These are phyloP conservation scores for Balanococcus diminutus DNA, from an alignment of 2,888 invertebrate genomes.

Conservation along the genomic window DNA sequence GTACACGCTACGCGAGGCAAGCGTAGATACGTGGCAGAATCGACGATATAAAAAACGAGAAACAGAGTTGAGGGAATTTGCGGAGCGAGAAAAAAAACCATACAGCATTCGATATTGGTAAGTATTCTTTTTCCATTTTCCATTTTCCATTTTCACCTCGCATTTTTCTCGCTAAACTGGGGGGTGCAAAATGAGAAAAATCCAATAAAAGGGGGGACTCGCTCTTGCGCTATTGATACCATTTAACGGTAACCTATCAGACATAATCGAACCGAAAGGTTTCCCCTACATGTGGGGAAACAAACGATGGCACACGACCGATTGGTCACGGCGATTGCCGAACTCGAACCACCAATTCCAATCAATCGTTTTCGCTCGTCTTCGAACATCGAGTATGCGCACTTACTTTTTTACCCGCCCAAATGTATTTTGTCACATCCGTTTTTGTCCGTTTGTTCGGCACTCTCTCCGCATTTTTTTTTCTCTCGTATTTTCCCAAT, in stretches of 20 bases:
- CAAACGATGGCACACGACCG: constrained; percentile 48
- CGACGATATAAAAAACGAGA: neutral
- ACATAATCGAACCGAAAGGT: constrained; percentile 45
- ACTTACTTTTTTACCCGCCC: constrained; percentile 31
- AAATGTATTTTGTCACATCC: constrained; percentile 38
- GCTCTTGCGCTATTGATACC: constrained; percentile 53
- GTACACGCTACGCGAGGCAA: neutral
- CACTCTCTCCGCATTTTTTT: constrained; percentile 7
- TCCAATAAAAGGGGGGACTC: constrained; percentile 42
- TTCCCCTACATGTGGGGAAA: constrained; percentile 41
- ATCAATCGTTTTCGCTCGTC: constrained; percentile 50
- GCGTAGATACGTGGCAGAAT: neutral
- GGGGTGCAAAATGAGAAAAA: constrained; percentile 24
- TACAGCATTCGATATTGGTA: constrained; percentile 5
- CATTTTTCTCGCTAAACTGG: constrained; percentile 4
- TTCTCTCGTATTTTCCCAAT: neutral
- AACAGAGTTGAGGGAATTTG: neutral
- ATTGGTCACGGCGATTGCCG: constrained; percentile 54
- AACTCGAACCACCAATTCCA: constrained; percentile 52
- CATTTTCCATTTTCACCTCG: constrained; percentile 33
- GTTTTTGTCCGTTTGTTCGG: constrained; percentile 25
- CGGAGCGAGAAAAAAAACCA: neutral
- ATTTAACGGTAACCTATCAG: constrained; percentile 52
- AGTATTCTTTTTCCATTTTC: constrained; percentile 33
- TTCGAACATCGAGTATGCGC: constrained; percentile 44